Evolutionary conservation across 2,888 invertebrate species (phyloP), one percentile per base, ranked within the genome.

Genomic region (Cinara cedri): DNA sequence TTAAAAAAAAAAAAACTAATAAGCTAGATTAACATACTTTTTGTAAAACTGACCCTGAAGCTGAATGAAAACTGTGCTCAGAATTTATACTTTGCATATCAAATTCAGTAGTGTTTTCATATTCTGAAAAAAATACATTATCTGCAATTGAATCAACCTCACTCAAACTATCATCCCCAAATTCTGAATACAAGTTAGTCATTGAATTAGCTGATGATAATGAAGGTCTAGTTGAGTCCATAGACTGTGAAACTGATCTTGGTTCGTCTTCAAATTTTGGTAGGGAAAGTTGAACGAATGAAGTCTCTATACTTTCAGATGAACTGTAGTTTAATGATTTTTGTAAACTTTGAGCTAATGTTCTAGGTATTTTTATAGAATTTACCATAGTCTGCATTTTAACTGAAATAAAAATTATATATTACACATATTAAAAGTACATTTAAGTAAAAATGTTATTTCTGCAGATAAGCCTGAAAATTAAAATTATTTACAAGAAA

Each of bases 331-430:
- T 49, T 62, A 78, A 70, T 62, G 78, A 62, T 70, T 78, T 78
- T 78, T 78, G 68, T 62, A 78, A 62, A 44, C 78, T 78, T 70
- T 78, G 70, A 42, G 78, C 78, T 70, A 78, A 78, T 70, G 78
- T 78, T 78, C 21, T 46, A 26, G 78, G 78, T 34, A 78, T 78
- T 68, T 78, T 78, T n/a, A 78, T 70, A 13, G 78, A 60, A 70
- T 70, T 78, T 21, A 78, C 78, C 2, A 57, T 68, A 24, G 60
- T 11, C n/a, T 78, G 78, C 78, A 78, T 78, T 66, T 78, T 78
- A 24, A 21, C 78, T 78, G 49, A 6, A 78, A 68, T 10, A 55
- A 55, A 24, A 65, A n/a, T 6, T 4, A 34, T 34, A 60, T 46
- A 54, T 19, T 24, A 62, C 10, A 51, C 26, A 24, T 55, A 44